Base-by-base conservation (phyloP, 2,797 vertebrate genomes). In the Gila robusta region DNA sequence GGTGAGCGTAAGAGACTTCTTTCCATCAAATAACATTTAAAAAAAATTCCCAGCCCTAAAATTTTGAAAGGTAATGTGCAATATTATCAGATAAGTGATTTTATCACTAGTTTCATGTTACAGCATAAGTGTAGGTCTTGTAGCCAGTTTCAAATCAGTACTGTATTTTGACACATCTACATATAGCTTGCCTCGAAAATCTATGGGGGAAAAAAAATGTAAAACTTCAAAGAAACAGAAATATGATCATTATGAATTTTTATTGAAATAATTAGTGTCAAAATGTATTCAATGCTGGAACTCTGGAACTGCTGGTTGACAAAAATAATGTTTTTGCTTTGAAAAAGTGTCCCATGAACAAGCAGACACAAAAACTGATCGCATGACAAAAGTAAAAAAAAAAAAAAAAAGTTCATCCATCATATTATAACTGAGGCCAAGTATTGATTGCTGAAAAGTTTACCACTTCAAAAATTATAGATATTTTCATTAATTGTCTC, bases 241-340 rank as follows among this genome's bases (percentile, higher is more conserved):
- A 35, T 21, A 35, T 70, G 49, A 79, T 66, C 64, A 62, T 72
- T 71, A 59, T 62, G 66, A 71, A 47, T 62, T 85, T 91, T 91
- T 90, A 90, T 89, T 90, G 82, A 90, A 90, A 91, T 86, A 80
- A 88, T 90, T 88, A 87, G 83, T 87, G 86, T 91, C 87, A 79
- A 78, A 87, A 86, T 89, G 39, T 66, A 81, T 88, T 73, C 82
- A 87, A 81, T 44, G 84, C 80, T 86, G 79, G 73, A 81, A 84
- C 64, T 80, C 76, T 86, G 82, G 77, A 89, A 88, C 28, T 79
- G 39, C 72, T 71, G 62, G 69, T 79, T 82, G 44, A 80, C 52
- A 87, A 79, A 86, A 83, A 87, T 84, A 82, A 89, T 70, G 49
- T 83, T 87, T 87, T 86, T 67, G 32, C 83, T 88, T 84, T 88